Evolutionary conservation across 1,140 invertebrate species (phyloP).

Genomic region (Monochamus saltuarius): DNA sequence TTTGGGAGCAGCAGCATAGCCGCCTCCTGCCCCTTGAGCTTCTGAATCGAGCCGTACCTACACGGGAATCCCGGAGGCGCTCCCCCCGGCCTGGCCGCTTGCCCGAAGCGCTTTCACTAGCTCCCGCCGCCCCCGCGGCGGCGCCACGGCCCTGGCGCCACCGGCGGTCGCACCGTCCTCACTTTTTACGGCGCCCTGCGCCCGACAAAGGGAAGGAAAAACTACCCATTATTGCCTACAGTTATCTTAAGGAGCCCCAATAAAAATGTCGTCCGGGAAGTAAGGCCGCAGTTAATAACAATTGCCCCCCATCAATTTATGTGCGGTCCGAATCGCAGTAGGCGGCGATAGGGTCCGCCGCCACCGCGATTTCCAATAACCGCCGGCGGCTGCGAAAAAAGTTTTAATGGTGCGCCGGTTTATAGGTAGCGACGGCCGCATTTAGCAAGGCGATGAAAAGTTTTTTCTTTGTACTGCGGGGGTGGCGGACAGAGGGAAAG

Average conservation of each 20-base stretch:
- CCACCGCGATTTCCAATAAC: no score
- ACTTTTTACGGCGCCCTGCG: slow-evolving; percentile 47
- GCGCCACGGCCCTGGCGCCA: slow-evolving; percentile 28
- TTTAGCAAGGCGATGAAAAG: no score
- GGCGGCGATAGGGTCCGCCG: slow-evolving; percentile 37
- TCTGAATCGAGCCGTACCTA: no score
- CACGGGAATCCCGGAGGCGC: no score
- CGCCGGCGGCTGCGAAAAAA: no score
- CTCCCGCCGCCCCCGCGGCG: slow-evolving; percentile 20
- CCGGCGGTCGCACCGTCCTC: slow-evolving; percentile 41
- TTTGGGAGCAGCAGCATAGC: no score
- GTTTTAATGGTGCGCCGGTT: no score
- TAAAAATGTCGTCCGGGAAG: slow-evolving; percentile 51
- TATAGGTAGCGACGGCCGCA: no score
- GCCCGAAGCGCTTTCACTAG: slow-evolving; percentile 4
- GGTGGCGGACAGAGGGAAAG: no score
- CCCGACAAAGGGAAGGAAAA: slow-evolving; percentile 45
- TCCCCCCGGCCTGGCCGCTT: slow-evolving; percentile 7
- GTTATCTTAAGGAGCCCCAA: slow-evolving; percentile 51
- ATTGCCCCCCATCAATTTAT: slow-evolving; percentile 48
- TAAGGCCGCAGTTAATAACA: slow-evolving; percentile 49
- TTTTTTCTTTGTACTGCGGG: slow-evolving; percentile 1
- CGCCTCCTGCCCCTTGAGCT: no score
- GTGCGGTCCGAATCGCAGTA: slow-evolving; percentile 40
- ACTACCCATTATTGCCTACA: slow-evolving; percentile 52